Evolutionary conservation across 2,797 vertebrate genomes (phyloP).

Genomic region (Protonibea diacanthus): DNA sequence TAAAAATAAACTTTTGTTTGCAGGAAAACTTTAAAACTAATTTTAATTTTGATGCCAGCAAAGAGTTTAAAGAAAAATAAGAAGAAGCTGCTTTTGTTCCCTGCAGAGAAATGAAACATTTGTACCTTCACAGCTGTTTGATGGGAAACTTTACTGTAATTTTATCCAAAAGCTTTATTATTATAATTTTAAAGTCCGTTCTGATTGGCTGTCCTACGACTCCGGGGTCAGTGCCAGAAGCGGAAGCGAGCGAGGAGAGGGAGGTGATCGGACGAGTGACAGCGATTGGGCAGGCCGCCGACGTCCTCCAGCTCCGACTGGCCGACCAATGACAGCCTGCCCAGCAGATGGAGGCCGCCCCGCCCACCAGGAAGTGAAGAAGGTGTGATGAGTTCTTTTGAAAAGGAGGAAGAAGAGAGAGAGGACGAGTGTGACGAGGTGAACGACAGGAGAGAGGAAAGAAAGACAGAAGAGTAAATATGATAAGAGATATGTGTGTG

Average conservation of each 20-base stretch:
- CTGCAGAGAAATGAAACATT: not conserved
- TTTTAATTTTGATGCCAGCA: too few species aligned
- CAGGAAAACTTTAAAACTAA: not conserved
- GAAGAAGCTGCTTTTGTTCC: not conserved
- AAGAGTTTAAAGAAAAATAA: too few species aligned
- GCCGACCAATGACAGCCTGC: conserved; percentile 90
- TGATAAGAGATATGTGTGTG: too few species aligned
- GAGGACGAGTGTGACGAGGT: too few species aligned
- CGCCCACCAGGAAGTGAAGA: conserved; percentile 62
- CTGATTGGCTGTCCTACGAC: not conserved
- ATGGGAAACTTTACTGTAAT: not conserved
- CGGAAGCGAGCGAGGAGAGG: conserved; percentile 92
- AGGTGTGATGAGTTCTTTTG: not conserved
- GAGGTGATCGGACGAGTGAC: conserved; percentile 94
- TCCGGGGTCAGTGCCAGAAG: conserved; percentile 41
- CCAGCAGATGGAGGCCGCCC: conserved; percentile 90
- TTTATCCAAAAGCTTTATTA: too few species aligned
- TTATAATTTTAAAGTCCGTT: not conserved
- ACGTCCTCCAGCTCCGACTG: conserved; percentile 89
- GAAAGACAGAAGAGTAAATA: not conserved
- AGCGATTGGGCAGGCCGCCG: conserved; percentile 90
- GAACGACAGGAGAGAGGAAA: not conserved
- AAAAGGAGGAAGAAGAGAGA: not conserved
- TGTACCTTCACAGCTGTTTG: not conserved
- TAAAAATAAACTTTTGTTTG: too few species aligned